Percentiles rank a stretch among this genome's conserved stretches.
Conservation (phyloP, 2,797 vertebrate species). For the Sternarchorhynchus goeldii region DNA sequence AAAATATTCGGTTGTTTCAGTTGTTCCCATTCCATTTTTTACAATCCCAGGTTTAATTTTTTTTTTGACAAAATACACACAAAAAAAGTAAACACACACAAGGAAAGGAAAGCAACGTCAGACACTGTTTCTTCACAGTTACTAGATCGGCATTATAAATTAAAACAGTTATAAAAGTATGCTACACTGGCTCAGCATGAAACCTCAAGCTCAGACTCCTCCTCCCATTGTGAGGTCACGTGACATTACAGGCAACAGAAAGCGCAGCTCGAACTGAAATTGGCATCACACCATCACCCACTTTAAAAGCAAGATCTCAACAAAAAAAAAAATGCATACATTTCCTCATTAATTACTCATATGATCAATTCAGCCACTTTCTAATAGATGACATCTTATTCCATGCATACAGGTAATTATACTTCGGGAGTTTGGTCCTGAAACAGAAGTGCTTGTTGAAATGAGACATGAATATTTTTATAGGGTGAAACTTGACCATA, state of each 20-base stretch:
- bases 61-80: slow-evolving; percentile 19
- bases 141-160: slow-evolving; percentile 48
- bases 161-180: slow-evolving; percentile 43
- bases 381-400: slow-evolving; percentile 22
- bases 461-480: not conserved
- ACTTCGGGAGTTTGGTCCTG: slow-evolving; percentile 30
- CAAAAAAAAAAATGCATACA: slow-evolving; percentile 18
- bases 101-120: slow-evolving; percentile 30
- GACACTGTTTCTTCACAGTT: slow-evolving; percentile 47
- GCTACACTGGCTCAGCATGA: slow-evolving; percentile 36
- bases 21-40: slow-evolving; percentile 25
- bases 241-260: slow-evolving; percentile 33
- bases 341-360: slow-evolving; percentile 31
- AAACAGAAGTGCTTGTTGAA: slow-evolving; percentile 14
- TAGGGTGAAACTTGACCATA: no score
- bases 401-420: slow-evolving; percentile 41
- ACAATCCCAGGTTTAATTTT: slow-evolving; percentile 35
- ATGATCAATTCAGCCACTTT: slow-evolving; percentile 31
- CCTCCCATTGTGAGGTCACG: slow-evolving; percentile 30
- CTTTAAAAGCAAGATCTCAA: slow-evolving; percentile 21
- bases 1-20: slow-evolving; percentile 33
- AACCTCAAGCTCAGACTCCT: slow-evolving; percentile 30
- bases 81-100: slow-evolving; percentile 23
- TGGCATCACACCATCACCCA: not conserved
- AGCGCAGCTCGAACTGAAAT: slow-evolving; percentile 4